Percentiles rank a stretch among this genome's conserved stretches.
These are phyloP conservation scores for Sarcophaga variegata DNA, from an alignment of 2,888 invertebrate species.

Conservation along the genomic window DNA sequence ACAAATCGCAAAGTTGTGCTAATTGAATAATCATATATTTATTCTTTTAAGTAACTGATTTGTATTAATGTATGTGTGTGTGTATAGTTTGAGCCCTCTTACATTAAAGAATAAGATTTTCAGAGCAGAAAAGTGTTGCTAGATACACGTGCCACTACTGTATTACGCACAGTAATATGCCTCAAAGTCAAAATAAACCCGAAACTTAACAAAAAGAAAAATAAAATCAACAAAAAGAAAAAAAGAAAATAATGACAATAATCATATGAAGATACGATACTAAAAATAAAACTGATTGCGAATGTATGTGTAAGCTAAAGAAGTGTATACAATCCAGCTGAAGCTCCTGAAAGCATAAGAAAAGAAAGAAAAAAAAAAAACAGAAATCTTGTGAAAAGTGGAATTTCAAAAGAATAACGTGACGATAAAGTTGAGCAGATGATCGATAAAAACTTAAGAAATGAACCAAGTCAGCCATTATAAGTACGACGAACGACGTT, in stretches of 20 bases:
- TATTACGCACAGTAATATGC: conserved; percentile 35
- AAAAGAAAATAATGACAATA: conserved; percentile 10
- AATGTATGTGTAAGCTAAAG: background rate
- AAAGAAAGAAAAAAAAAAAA: background rate
- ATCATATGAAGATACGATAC: conserved; percentile 17
- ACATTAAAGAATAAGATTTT: background rate
- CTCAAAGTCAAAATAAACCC: conserved; percentile 31
- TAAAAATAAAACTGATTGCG: conserved; percentile 19
- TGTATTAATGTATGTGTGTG: background rate
- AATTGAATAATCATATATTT: background rate
- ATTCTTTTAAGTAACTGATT: background rate
- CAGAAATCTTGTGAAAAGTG: conserved; percentile 14
- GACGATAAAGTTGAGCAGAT: conserved; percentile 25
- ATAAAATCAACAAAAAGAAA: background rate
- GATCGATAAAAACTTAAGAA: conserved; percentile 15
- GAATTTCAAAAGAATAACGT: conserved; percentile 23
- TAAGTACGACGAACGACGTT: background rate
- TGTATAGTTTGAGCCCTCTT: background rate
- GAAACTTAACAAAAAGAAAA: background rate
- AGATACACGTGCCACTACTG: conserved; percentile 40
- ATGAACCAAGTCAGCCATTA: background rate
- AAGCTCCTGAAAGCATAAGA: conserved; percentile 29
- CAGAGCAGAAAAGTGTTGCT: conserved; percentile 6
- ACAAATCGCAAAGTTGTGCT: no score
- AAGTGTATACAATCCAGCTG: conserved; percentile 47